phyloP scores from a whole-genome alignment of 2,888 invertebrate genomes.

The Tinea trinotella region DNA sequence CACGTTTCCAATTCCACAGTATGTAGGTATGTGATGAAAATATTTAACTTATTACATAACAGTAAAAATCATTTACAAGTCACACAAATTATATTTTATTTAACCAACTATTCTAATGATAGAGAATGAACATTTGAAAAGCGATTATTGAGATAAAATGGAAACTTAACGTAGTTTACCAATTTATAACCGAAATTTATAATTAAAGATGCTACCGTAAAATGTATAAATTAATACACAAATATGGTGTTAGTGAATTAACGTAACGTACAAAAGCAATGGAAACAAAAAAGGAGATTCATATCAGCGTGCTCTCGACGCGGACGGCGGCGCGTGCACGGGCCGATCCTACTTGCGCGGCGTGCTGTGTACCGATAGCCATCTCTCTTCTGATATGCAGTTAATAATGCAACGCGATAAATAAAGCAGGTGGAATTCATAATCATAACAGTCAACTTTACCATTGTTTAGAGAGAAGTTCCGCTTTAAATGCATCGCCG shows the following conservation, averaged over 20 bases:
- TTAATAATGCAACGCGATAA: conserved; percentile 66
- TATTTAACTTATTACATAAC: not conserved
- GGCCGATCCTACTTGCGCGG: conserved; percentile 39
- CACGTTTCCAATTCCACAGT: conserved; percentile 38
- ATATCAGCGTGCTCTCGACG: conserved; percentile 50
- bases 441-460: conserved; percentile 16
- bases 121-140: too few relatives aligned
- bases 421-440: conserved; percentile 30
- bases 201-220: too few relatives aligned
- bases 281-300: conserved; percentile 37
- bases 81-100: too few relatives aligned
- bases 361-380: conserved; percentile 60
- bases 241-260: not conserved
- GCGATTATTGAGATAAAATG: too few relatives aligned
- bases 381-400: conserved; percentile 61
- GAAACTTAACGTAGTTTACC: too few relatives aligned
- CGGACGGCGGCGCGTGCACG: conserved; percentile 47
- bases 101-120: too few relatives aligned
- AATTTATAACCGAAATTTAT: too few relatives aligned
- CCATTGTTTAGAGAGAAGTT: conserved; percentile 14
- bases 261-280: conserved; percentile 30
- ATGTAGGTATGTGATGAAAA: too few relatives aligned
- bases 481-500: conserved; percentile 15
- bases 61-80: conserved; percentile 17
- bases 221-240: too few relatives aligned